phyloP scores from a whole-genome alignment of 1,140 invertebrate species.

The Habropoda laboriosa region DNA sequence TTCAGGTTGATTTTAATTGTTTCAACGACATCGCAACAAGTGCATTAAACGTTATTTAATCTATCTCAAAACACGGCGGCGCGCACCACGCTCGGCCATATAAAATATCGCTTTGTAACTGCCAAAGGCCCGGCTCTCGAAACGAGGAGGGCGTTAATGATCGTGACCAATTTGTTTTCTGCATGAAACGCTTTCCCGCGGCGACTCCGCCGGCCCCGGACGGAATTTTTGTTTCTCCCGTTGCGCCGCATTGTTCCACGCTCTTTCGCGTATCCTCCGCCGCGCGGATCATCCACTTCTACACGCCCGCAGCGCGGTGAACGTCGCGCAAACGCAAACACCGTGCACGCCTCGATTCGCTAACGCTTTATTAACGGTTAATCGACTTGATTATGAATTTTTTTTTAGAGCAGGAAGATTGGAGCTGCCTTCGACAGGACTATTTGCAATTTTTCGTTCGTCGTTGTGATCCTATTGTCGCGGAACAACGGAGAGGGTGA shows the following conservation, averaged over 20 bases:
- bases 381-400: neutral
- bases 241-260: slow-evolving; percentile 31
- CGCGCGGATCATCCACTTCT: too few relatives aligned
- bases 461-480: too few relatives aligned
- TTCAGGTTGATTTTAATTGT: slow-evolving; percentile 31
- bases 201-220: slow-evolving; percentile 22
- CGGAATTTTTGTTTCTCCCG: slow-evolving; percentile 50
- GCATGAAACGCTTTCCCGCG: slow-evolving; percentile 60
- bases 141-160: slow-evolving; percentile 59
- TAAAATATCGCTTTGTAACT: slow-evolving; percentile 60
- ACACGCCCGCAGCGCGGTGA: neutral
- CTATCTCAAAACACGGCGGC: slow-evolving; percentile 20
- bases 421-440: too few relatives aligned
- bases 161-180: slow-evolving; percentile 67
- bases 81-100: slow-evolving; percentile 3
- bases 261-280: neutral
- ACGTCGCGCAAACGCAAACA: slow-evolving; percentile 21
- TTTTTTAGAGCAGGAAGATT: too few relatives aligned
- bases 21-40: slow-evolving; percentile 55
- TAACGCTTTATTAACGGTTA: neutral
- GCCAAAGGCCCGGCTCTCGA: slow-evolving; percentile 34
- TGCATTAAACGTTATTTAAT: slow-evolving; percentile 55
- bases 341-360: neutral
- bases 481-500: too few relatives aligned
- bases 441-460: too few relatives aligned